These are phyloP conservation scores for Cacatua alba DNA, from an alignment of 2,113 vertebrate species.

Conservation along the genomic window DNA sequence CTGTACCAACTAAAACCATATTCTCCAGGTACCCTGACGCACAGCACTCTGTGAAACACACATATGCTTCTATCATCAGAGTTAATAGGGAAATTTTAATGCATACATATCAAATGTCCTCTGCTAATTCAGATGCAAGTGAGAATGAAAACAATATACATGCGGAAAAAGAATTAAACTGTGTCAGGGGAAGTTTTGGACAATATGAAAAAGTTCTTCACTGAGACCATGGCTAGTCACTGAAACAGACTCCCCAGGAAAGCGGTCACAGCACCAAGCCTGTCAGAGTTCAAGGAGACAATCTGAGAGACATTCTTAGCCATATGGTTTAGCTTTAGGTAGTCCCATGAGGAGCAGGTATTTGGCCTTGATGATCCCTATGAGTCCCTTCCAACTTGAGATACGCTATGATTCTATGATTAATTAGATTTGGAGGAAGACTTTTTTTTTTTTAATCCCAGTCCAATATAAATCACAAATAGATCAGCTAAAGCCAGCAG, in stretches of 20 bases:
- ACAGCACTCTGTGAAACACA: neutral
- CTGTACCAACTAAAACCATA: neutral
- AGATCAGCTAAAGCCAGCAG: neutral
- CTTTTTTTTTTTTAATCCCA: conserved; percentile 20
- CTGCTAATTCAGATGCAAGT: conserved; percentile 35
- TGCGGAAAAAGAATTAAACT: neutral
- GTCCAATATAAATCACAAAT: conserved; percentile 5
- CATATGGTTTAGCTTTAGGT: neutral
- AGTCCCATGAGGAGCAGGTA: neutral
- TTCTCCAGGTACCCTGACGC: neutral
- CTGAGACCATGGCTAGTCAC: neutral
- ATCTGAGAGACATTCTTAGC: neutral
- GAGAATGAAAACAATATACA: conserved; percentile 25
- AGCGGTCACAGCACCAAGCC: neutral
- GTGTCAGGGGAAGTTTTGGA: neutral
- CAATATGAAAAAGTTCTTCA: neutral
- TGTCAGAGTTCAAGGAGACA: neutral
- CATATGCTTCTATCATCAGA: conserved; percentile 48
- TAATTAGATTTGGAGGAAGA: conserved; percentile 41
- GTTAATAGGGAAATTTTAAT: conserved; percentile 39
- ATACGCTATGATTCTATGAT: neutral
- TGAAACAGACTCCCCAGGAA: neutral
- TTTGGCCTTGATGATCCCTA: neutral
- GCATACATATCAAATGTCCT: conserved; percentile 18
- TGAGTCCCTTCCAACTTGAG: neutral